Evolutionary conservation across 1,140 invertebrate genomes (phyloP).

Genomic region (Mamestra configurata): DNA sequence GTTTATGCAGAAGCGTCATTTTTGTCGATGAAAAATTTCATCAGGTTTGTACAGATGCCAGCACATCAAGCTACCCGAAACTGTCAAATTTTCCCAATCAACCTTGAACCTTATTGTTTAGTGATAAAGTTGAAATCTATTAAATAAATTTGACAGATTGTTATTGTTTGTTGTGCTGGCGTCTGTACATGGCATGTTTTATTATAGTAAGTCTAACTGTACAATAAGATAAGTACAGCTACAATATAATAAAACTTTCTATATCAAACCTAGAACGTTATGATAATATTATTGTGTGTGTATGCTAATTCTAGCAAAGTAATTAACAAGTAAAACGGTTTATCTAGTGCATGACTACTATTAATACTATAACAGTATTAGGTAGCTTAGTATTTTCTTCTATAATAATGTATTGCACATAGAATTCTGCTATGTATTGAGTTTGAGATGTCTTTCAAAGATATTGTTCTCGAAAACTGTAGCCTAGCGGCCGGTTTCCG

Average conservation of each 20-base stretch:
- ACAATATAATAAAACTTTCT: conserved; percentile 12
- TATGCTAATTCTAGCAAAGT: conserved; percentile 20
- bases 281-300: conserved; percentile 30
- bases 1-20: too few relatives aligned
- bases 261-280: conserved; percentile 14
- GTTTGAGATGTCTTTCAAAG: neutral
- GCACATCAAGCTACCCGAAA: too few relatives aligned
- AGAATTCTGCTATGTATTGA: neutral
- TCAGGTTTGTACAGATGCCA: too few relatives aligned
- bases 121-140: too few relatives aligned
- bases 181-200: too few relatives aligned
- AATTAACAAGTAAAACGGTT: conserved; percentile 29
- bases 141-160: too few relatives aligned
- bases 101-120: too few relatives aligned
- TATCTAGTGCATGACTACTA: conserved; percentile 22
- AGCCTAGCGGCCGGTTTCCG: too few relatives aligned
- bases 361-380: conserved; percentile 10
- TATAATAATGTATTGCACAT: neutral
- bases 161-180: too few relatives aligned
- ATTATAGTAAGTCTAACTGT: too few relatives aligned
- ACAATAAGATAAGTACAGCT: conserved; percentile 18
- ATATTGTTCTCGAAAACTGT: neutral
- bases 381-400: neutral
- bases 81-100: too few relatives aligned
- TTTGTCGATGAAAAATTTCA: too few relatives aligned